phyloP scores from a whole-genome alignment of 2,797 vertebrate species.

The Melanogrammus aeglefinus region DNA sequence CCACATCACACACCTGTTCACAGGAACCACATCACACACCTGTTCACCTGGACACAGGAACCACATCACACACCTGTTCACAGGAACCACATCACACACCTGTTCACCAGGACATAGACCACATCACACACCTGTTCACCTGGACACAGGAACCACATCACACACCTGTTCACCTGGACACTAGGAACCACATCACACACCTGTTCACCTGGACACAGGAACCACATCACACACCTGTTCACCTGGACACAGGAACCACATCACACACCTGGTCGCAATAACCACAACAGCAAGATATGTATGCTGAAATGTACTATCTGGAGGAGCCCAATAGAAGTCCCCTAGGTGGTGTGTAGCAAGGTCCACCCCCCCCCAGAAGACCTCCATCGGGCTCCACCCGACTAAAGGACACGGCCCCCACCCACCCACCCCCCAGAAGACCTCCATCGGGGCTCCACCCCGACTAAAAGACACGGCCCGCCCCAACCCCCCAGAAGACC shows the following conservation, averaged over 20 bases:
- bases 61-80: neutral
- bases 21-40: neutral
- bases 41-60: neutral
- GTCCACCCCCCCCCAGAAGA: too few species aligned
- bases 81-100: neutral
- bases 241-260: slow-evolving; percentile 1
- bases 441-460: too few species aligned
- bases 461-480: too few species aligned
- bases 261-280: neutral
- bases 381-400: too few species aligned
- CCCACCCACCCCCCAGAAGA: too few species aligned
- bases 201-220: neutral
- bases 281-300: neutral
- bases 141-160: neutral
- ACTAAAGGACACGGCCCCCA: too few species aligned
- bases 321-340: too few species aligned
- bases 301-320: too few species aligned
- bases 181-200: neutral
- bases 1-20: neutral
- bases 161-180: neutral
- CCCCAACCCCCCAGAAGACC: too few species aligned
- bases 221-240: neutral
- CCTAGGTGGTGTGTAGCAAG: too few species aligned
- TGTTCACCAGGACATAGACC: neutral
- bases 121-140: neutral